Evolutionary conservation across 2,888 invertebrate species (phyloP), one percentile per base, ranked within the genome.

Genomic region (Myopa testacea): DNA sequence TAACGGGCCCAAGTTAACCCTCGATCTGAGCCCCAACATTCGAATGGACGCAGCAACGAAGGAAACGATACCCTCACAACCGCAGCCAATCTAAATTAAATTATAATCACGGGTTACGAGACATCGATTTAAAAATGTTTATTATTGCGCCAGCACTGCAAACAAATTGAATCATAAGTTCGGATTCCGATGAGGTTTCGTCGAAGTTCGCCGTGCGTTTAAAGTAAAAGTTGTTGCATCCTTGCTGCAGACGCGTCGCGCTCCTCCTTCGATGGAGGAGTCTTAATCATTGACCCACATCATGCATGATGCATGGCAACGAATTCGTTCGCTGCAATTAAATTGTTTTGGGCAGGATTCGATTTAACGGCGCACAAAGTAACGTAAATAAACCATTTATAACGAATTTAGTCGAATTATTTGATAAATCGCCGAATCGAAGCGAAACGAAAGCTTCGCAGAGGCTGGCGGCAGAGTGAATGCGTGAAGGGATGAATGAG

Each of bases 281-380:
- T 7, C 50, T 70, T 74, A 74, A 74, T 74, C 73, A 45, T 40
- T 74, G 73, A 74, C 73, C 73, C 73, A 74, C 73, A 74, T 74
- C 55, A 37, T 63, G 73, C 55, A 37, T 63, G 73, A 74, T 63
- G 63, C 45, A 74, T 74, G 73, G 73, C 73, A 45, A 6, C 40
- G 60, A 16, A 63, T 65, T 50, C 50, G 63, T 74, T 63, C n/a
- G 45, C 34, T 74, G 34, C 73, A 74, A 65, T 74, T 63, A 74
- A 63, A 74, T 63, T 74, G 73, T 45, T 63, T 52, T 10, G 70
- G 34, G 58, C 70, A 58, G 55, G 2, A 55, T 34, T 70, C 16
- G 50, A 14, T 69, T 69, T 10, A 69, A 69, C 50, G 52, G 50
- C 34, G 70, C 70, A 37, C n/a, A 70, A 55, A 52, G 55, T 37